phyloP scores from a whole-genome alignment of 2,888 invertebrate genomes.

The Drosophila macrospina region DNA sequence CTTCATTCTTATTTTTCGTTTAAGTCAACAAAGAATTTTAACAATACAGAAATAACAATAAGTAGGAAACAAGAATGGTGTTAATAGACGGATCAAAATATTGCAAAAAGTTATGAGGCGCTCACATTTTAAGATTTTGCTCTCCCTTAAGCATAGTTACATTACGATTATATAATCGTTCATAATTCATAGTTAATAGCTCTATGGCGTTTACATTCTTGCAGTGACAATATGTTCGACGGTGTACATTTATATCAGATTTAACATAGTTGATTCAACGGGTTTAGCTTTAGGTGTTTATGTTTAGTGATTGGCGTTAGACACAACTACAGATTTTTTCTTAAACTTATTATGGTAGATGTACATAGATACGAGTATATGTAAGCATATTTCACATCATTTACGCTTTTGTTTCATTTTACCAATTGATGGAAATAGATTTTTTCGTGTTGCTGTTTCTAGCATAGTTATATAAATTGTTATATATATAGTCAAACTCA shows the following conservation, averaged over 20 bases:
- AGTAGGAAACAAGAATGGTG: constrained; percentile 36
- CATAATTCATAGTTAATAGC: constrained; percentile 40
- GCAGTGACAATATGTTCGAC: constrained; percentile 21
- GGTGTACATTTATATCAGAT: constrained; percentile 38
- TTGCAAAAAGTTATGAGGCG: constrained; percentile 63
- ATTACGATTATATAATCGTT: constrained; percentile 12
- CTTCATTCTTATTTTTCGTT: constrained; percentile 15
- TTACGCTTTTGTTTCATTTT: constrained; percentile 51
- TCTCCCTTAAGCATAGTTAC: constrained; percentile 50
- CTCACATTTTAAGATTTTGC: constrained; percentile 35
- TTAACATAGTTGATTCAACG: constrained; percentile 48
- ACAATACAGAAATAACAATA: constrained; percentile 52
- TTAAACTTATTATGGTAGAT: constrained; percentile 49
- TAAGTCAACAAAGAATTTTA: constrained; percentile 49
- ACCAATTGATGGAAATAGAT: constrained; percentile 60
- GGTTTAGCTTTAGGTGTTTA: constrained; percentile 41
- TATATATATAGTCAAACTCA: constrained; percentile 77
- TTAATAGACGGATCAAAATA: constrained; percentile 67
- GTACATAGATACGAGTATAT: constrained; percentile 28
- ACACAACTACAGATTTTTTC: constrained; percentile 73
- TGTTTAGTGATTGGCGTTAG: constrained; percentile 66
- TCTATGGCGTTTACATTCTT: constrained; percentile 52
- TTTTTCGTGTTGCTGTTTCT: constrained; percentile 29
- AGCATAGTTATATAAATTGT: constrained; percentile 66
- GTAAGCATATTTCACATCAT: constrained; percentile 62